Conservation (phyloP, 2,797 vertebrate genomes). For the Neomorphus geoffroyi region DNA sequence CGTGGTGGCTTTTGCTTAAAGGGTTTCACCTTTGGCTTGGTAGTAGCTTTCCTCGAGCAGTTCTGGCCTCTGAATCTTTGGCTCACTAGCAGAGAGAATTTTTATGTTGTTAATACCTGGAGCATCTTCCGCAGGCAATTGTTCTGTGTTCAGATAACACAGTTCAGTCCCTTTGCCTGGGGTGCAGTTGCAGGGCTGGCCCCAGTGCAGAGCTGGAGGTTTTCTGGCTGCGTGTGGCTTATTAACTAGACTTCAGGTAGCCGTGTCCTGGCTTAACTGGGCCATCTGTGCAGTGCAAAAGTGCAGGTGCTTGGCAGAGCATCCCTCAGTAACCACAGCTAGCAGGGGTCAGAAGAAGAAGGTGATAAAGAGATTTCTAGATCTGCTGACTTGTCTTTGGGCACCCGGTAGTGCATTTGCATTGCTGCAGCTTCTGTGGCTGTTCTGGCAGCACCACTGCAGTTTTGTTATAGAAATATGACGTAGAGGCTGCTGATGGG, state of each 20-base stretch:
- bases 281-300: rapidly evolving
- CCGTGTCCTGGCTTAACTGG: not conserved
- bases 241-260: not conserved
- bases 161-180: not conserved
- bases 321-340: not conserved
- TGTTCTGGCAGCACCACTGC: not conserved
- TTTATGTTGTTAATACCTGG: not conserved
- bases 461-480: not conserved
- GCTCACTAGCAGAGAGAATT: not conserved
- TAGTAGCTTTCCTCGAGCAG: not conserved
- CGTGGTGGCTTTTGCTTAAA: not conserved
- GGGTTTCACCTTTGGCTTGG: not conserved
- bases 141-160: not conserved
- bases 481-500: not conserved
- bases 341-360: not conserved
- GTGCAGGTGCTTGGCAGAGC: not conserved
- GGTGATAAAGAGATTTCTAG: not conserved
- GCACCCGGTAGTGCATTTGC: not conserved
- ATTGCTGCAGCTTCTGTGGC: not conserved
- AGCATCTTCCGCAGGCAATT: not conserved
- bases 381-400: not conserved
- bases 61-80: not conserved
- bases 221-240: not conserved
- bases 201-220: not conserved
- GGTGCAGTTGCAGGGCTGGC: not conserved